Base-by-base conservation (phyloP, 2,888 invertebrate genomes). In the Cataglyphis livida region DNA sequence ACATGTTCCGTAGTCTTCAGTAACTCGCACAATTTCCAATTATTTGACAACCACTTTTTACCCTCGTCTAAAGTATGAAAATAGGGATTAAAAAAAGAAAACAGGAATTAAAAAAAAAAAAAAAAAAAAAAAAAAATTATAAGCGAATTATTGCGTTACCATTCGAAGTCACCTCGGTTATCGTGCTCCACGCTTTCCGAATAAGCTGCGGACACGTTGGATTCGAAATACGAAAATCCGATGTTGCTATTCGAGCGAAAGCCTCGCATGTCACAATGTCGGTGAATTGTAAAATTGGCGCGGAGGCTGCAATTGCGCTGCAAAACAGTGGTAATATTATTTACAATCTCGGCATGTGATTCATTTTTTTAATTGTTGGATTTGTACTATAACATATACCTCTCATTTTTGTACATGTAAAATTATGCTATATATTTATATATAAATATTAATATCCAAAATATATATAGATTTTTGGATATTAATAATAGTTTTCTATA, bases 271-370 rank as follows among this genome's bases (percentile, higher is more conserved):
- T 96, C 1, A 97, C 97, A 93, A 98, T 95, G 41, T 96, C 97
- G 1, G 96, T 95, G 94, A 98, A 99, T 95, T 98, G 98, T 95
- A 97, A 97, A 89, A 99, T 96, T 0, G 98, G 99, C 0, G 98
- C 99, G 25, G 98, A 99, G 3, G 98, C 97, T 5, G 99, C 99
- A 85, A 99, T 96, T 0, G 99, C 97, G 0, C 99, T 97, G 91
- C 25, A 92, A 91, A 15, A 21, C 5, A 65, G n/a, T 15, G 25
- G 41, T 66, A 76, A 66, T 41, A 64, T 48, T 75, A 1, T 35
- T 64, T 51, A 51, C 9, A 62, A 61, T n/a, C 28, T 32, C n/a
- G 5, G 5, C 12, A 15, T 15, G 12, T 12, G 0, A 64, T 3
- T 28, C 10, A 6, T 35, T 5, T 9, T 48, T 62, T 15, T 35